Percentiles rank a stretch among this genome's conserved stretches.
Conservation (phyloP, 2,888 invertebrate genomes). For the Encarsia formosa region DNA sequence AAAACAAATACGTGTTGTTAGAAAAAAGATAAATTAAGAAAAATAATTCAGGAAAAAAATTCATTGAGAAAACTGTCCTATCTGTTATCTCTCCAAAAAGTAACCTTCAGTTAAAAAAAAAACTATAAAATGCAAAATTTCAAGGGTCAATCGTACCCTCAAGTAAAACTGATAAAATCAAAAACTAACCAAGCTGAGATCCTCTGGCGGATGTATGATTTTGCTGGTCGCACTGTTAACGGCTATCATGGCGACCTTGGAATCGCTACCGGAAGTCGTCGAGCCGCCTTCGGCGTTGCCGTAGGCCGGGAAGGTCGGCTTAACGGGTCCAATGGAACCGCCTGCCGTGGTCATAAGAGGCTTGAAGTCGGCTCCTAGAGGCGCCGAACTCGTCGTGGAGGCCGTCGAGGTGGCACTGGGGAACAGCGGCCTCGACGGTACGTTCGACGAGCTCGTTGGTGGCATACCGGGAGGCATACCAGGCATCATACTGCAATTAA, state of each 20-base stretch:
- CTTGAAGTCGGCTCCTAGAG: slow-evolving; percentile 61
- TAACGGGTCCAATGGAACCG: slow-evolving; percentile 53
- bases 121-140: background rate
- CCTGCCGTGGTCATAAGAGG: slow-evolving; percentile 54
- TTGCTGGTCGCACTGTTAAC: slow-evolving; percentile 81
- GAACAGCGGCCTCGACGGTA: slow-evolving; percentile 70
- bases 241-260: slow-evolving; percentile 60
- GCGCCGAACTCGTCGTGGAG: slow-evolving; percentile 50
- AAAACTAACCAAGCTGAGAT: slow-evolving; percentile 67
- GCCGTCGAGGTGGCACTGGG: slow-evolving; percentile 69
- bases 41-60: no score
- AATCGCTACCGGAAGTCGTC: slow-evolving; percentile 54
- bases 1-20: no score
- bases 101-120: no score
- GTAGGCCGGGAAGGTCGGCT: slow-evolving; percentile 78
- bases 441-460: slow-evolving; percentile 41
- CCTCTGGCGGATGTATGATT: slow-evolving; percentile 91
- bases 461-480: slow-evolving; percentile 57
- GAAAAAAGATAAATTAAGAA: no score
- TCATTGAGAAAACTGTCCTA: no score
- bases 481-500: slow-evolving; percentile 26
- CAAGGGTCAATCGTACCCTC: background rate
- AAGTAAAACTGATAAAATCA: slow-evolving; percentile 1
- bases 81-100: no score
- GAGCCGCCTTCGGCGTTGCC: slow-evolving; percentile 45